A percentile compares a stretch with the other conserved stretches of the same genome.
These are phyloP conservation scores for Pocillopora damicornis DNA, from an alignment of 64 coral and sea anemone species.

Conservation along the genomic window DNA sequence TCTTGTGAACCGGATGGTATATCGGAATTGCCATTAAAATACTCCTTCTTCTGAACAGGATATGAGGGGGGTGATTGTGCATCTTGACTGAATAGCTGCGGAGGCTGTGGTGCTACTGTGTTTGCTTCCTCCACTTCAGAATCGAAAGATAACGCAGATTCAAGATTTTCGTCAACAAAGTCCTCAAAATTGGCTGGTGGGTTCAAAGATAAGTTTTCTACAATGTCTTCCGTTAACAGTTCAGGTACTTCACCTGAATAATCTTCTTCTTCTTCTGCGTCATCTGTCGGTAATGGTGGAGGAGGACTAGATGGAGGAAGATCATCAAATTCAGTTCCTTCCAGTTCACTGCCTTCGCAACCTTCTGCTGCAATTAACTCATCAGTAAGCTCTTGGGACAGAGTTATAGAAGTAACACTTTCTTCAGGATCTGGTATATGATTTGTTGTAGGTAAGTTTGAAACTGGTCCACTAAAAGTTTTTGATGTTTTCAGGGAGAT, in stretches of 20 bases:
- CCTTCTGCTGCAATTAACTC: neutral
- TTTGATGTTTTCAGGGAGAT: neutral
- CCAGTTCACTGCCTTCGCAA: neutral
- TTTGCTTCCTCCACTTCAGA: neutral
- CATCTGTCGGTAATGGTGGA: neutral
- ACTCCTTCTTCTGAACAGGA: neutral
- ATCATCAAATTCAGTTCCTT: neutral
- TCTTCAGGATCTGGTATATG: neutral
- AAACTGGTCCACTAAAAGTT: neutral
- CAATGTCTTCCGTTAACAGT: neutral
- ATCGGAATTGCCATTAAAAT: neutral
- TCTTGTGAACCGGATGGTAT: neutral
- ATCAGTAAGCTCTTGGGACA: neutral
- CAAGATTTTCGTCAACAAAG: neutral
- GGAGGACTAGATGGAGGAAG: neutral
- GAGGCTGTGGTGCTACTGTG: neutral
- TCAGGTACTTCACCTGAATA: neutral
- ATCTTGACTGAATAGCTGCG: neutral
- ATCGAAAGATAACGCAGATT: neutral
- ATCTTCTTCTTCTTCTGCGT: neutral
- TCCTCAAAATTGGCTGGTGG: slow-evolving; percentile 40
- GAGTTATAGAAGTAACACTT: neutral
- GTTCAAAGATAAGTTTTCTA: neutral
- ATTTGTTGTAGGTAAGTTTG: neutral
- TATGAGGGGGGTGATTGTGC: neutral